These are phyloP conservation scores for Netta rufina DNA, from an alignment of 2,797 vertebrate species.

Conservation along the genomic window DNA sequence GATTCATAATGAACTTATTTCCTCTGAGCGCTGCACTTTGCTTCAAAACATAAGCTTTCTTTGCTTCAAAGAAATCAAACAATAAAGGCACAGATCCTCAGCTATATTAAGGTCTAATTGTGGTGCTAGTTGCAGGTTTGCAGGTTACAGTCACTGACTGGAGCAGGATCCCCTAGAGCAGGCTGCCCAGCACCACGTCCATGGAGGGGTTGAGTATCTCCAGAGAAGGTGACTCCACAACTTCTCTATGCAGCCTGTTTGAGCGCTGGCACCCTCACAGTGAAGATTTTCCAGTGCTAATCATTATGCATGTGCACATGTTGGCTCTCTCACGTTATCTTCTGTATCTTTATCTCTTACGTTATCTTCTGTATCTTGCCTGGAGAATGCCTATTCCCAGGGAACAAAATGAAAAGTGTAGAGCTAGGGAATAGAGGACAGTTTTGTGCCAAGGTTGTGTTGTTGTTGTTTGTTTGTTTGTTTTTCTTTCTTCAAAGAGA, in stretches of 20 bases:
- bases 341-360: neutral
- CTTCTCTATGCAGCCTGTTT: no score
- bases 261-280: no score
- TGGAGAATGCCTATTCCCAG: neutral
- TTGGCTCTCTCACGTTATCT: neutral
- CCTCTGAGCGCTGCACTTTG: neutral
- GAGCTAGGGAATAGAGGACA: neutral
- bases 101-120: neutral
- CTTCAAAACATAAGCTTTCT: neutral
- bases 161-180: no score
- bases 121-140: neutral
- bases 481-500: neutral
- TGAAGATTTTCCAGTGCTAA: neutral
- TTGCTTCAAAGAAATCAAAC: neutral
- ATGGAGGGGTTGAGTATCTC: no score
- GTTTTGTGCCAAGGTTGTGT: neutral
- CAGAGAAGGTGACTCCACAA: no score
- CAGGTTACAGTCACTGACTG: neutral
- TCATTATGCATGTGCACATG: neutral
- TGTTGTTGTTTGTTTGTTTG: neutral
- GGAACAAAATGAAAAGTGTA: rapidly evolving
- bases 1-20: neutral
- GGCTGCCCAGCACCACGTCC: no score
- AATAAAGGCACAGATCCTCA: neutral
- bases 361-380: neutral